Base-by-base conservation (phyloP, 1,140 invertebrate genomes). In the Melipona quadrifasciata region DNA sequence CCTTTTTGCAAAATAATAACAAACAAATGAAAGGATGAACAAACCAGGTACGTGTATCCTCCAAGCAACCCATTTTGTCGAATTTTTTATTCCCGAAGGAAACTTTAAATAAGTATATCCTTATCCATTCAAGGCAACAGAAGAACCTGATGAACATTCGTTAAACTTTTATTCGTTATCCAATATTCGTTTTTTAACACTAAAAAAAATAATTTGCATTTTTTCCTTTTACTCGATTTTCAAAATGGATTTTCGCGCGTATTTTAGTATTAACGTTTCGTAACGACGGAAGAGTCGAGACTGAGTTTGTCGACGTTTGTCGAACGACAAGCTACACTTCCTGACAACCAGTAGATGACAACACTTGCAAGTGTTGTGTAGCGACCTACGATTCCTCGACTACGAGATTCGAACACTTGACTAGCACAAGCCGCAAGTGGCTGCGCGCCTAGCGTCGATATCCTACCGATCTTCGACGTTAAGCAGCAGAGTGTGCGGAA, bases 271-370 rank as follows among this genome's bases (percentile, higher is more conserved):
- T 34, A 61, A 58, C 55, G 51, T 71, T 58, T 27, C 65, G 53
- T 19, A 39, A 16, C 31, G 24, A 73, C 70, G 47, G 77, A 84
- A 80, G 51, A 21, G 47, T 21, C 67, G 55, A 58, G 74, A 83
- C 82, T 83, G 82, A 34, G 55, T 70, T 71, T 58, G 65, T 78
- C 64, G 73, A 55, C 61, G 72, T 27, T 51, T n/a, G n/a, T 64
- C 34, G 31, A 65, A 31, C 34, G 34, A 39, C 19, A 58, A 61
- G 27, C 10, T 19, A 27, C 24, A 19, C 71, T 14, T 1, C 21
- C 39, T 58, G 31, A 55, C 51, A 75, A 65, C 80, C 80, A 39
- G 47, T 8, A 65, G 80, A 74, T 75, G 72, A 53, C 61, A 58
- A 82, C 80, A 67, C 80, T 55, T 31, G 80, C 16, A 34, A 47